Evolutionary conservation across 2,113 vertebrate genomes (phyloP), one percentile per base, ranked within the genome.

Genomic region (Ranitomeya imitator): DNA sequence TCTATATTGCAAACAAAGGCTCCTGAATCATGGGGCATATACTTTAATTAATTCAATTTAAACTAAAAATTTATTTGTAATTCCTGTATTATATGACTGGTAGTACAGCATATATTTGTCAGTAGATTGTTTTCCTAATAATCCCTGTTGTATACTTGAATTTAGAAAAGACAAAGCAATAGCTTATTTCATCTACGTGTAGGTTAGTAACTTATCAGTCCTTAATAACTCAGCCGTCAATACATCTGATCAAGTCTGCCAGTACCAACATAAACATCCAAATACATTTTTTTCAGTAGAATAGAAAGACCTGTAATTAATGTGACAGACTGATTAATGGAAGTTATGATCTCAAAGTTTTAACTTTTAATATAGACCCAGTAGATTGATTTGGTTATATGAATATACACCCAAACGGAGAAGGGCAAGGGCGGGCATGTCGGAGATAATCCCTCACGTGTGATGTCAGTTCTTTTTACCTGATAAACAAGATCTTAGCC

Each of bases 401-500:
- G 67, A 31, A 74, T 79, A 77, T 86, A 88, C 81, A 84, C 45
- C 87, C 87, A 78, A 21, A 67, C 23, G 23, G 21, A 55, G 69
- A 31, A 21, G 60, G 60, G 81, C 87, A 84, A 78, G 87, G 81
- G 37, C 81, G 69, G 81, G 81, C 81, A 88, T 84, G 87, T 84
- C 51, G 45, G 19, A 83, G 59, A 26, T 83, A 76, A 77, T 63
- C 57, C 57, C 54, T 74, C 13, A 18, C 57, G 63, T 67, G 69
- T 88, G 87, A 88, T 88, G 87, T 88, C 81, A 84, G 73, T 37
- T 51, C 31, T 65, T 23, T 77, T 74, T 31, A 55, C 69, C 52
- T 67, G 73, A 83, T 76, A 88, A 88, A 88, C 87, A 83, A 84
- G 71, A 45, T 78, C 37, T 84, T 15, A 80, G 51, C 63, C 11